These are phyloP conservation scores for Gymnothorax reevesii DNA, from an alignment of 2,797 vertebrate genomes.

Conservation along the genomic window DNA sequence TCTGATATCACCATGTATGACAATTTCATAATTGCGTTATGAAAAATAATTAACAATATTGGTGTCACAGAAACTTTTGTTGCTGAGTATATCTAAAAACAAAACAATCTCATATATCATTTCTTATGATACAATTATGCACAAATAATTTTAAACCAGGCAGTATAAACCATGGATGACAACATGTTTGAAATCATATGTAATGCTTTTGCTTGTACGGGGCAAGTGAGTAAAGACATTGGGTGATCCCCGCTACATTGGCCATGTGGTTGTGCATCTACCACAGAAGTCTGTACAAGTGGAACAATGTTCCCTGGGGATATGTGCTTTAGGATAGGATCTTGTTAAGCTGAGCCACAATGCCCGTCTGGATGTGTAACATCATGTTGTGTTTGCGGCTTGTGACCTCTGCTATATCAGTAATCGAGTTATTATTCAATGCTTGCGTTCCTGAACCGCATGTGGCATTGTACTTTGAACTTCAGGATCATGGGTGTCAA, in stretches of 20 bases:
- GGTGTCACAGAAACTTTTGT: too few species aligned
- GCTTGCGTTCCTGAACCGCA: neutral
- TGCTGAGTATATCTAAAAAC: neutral
- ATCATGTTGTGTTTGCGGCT: neutral
- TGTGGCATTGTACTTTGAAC: neutral
- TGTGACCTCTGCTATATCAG: neutral
- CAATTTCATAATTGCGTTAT: too few species aligned
- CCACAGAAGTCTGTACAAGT: neutral
- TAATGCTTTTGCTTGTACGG: neutral
- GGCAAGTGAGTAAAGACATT: neutral
- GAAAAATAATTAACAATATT: too few species aligned
- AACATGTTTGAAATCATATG: neutral
- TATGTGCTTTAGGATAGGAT: neutral
- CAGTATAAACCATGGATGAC: neutral
- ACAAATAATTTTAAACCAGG: neutral
- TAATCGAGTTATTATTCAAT: neutral
- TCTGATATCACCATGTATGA: too few species aligned
- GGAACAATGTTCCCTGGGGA: neutral
- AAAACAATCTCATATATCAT: neutral
- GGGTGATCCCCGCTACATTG: neutral
- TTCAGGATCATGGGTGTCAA: neutral
- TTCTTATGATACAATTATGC: neutral
- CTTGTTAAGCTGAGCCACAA: neutral
- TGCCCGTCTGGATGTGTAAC: neutral
- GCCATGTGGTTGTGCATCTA: neutral